Percentiles rank a stretch among this genome's conserved stretches.
These are phyloP conservation scores for Chitala chitala DNA, from an alignment of 2,113 vertebrate genomes.

Conservation along the genomic window DNA sequence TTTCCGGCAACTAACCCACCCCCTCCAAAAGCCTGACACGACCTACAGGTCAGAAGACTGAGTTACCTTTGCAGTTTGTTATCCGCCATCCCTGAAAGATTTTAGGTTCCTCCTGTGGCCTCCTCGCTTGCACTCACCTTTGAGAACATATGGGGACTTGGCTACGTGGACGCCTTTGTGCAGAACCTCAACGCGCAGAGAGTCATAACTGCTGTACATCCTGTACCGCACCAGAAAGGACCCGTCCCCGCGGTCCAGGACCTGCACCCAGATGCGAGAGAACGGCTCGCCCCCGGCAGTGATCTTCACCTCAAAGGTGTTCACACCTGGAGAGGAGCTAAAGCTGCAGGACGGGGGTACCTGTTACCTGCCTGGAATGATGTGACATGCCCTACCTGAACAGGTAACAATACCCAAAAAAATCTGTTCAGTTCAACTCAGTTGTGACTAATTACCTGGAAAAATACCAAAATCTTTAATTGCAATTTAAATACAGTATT, in stretches of 20 bases:
- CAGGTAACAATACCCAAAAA: background rate
- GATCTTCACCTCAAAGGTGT: conserved; percentile 82
- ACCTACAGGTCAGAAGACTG: too few species aligned
- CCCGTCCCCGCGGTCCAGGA: conserved; percentile 88
- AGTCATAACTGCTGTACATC: conserved; percentile 91
- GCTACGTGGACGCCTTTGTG: conserved; percentile 69
- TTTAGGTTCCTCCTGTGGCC: too few species aligned
- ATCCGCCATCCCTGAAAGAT: too few species aligned
- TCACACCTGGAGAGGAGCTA: conserved; percentile 82
- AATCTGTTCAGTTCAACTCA: too few species aligned
- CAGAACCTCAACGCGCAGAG: conserved; percentile 75
- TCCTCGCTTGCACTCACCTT: conserved; percentile 61
- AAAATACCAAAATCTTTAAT: too few species aligned
- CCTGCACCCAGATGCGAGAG: conserved; percentile 85
- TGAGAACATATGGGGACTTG: conserved; percentile 82
- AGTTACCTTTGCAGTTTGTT: too few species aligned
- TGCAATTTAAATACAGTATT: too few species aligned
- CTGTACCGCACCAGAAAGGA: conserved; percentile 92
- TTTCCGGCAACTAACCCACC: too few species aligned
- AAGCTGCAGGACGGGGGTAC: conserved; percentile 59
- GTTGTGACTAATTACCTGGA: too few species aligned
- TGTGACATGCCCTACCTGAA: background rate
- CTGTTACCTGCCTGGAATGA: background rate
- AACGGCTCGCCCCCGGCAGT: conserved; percentile 77
- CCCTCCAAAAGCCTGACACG: too few species aligned